A percentile compares a stretch with the other conserved stretches of the same genome.
phyloP scores from a whole-genome alignment of 2,797 vertebrate genomes.

The Acanthiza pusilla region DNA sequence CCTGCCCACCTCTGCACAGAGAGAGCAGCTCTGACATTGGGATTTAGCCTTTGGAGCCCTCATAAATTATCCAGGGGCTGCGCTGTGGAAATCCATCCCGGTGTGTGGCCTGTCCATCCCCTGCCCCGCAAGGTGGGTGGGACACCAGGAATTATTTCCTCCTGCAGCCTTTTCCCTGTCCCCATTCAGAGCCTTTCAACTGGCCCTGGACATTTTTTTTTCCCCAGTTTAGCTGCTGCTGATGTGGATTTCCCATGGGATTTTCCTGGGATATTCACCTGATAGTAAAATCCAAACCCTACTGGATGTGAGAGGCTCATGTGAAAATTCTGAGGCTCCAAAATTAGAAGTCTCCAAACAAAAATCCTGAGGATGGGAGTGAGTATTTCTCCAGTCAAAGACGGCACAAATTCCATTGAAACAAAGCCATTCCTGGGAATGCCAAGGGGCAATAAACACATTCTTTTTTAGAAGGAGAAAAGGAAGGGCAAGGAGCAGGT shows the following conservation, averaged over 20 bases:
- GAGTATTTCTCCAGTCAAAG: neutral
- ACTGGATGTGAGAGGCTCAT: neutral
- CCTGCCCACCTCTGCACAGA: slow-evolving; percentile 68
- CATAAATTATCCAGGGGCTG: slow-evolving; percentile 52
- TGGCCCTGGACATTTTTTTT: neutral
- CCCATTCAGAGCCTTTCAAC: neutral
- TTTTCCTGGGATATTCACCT: neutral
- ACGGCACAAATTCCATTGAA: neutral
- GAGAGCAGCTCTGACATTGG: neutral
- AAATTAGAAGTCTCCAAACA: neutral
- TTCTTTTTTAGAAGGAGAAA: slow-evolving; percentile 18
- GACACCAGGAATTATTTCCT: slow-evolving; percentile 2
- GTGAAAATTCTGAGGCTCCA: neutral
- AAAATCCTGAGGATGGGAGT: neutral
- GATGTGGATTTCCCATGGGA: neutral
- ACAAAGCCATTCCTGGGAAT: neutral
- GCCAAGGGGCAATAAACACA: neutral
- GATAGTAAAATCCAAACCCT: neutral
- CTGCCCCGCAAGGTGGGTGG: neutral
- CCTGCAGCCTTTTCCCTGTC: neutral
- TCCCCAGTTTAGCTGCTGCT: neutral
- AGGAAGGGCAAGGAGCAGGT: slow-evolving; percentile 23
- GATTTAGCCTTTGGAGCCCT: slow-evolving; percentile 19
- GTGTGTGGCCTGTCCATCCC: neutral
- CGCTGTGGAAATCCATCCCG: slow-evolving; percentile 19